Percentiles rank a stretch among this genome's conserved stretches.
These are phyloP conservation scores for Cephus rjabovi DNA, from an alignment of 2,888 invertebrate genomes.

Conservation along the genomic window DNA sequence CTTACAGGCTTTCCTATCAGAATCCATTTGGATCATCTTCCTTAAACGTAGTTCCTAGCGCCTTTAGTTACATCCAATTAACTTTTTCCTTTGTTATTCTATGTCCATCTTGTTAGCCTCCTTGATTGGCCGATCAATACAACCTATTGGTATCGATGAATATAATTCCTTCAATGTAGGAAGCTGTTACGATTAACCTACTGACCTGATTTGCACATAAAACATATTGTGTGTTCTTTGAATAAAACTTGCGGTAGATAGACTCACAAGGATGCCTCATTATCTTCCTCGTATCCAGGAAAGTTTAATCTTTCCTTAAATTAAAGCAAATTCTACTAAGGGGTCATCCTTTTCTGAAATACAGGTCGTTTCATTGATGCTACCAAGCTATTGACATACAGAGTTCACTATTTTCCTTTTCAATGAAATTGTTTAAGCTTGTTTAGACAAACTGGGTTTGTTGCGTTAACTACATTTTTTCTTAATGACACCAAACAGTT, in stretches of 20 bases:
- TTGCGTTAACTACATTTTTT: background rate
- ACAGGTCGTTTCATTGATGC: background rate
- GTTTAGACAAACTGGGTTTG: background rate
- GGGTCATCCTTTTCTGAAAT: background rate
- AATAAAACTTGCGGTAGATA: slow-evolving; percentile 1
- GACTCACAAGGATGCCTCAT: background rate
- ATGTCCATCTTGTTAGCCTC: background rate
- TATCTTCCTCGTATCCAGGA: background rate
- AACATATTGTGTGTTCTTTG: background rate
- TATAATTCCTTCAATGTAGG: background rate
- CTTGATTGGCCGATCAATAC: background rate
- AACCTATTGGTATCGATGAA: background rate
- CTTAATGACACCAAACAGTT: background rate
- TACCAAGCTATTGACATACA: background rate
- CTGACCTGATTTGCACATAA: slow-evolving; percentile 23
- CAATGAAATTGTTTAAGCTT: background rate
- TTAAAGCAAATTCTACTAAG: background rate
- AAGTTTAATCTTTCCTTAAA: background rate
- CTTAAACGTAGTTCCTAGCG: background rate
- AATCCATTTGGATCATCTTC: background rate
- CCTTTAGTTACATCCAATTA: background rate
- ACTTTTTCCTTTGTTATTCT: background rate
- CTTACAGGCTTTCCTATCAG: background rate
- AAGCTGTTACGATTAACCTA: slow-evolving; percentile 22
- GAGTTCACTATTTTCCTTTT: background rate